These are phyloP conservation scores for Parambassis ranga DNA, from an alignment of 2,797 vertebrate genomes.

Conservation along the genomic window DNA sequence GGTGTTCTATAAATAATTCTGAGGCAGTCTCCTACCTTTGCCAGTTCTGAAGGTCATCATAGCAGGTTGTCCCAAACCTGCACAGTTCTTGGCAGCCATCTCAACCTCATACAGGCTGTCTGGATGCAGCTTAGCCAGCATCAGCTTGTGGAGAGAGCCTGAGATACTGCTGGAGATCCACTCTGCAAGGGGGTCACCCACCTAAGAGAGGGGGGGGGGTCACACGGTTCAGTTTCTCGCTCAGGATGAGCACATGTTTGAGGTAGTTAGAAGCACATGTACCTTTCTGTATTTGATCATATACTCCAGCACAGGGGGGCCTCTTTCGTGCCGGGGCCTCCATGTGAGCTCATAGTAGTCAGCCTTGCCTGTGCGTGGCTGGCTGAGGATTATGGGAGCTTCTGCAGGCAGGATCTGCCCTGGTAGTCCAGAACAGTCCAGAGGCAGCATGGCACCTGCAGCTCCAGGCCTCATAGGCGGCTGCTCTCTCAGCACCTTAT, in stretches of 20 bases:
- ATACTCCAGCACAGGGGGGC: slow-evolving; percentile 88
- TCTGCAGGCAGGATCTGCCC: slow-evolving; percentile 84
- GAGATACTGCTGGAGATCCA: slow-evolving; percentile 88
- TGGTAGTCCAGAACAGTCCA: slow-evolving; percentile 80
- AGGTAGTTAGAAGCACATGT: too few species aligned
- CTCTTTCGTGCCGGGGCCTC: slow-evolving; percentile 88
- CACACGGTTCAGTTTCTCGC: neutral
- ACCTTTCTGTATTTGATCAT: slow-evolving; percentile 96
- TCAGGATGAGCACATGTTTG: neutral
- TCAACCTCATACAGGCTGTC: slow-evolving; percentile 97
- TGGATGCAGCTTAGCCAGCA: slow-evolving; percentile 88
- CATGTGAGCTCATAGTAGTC: slow-evolving; percentile 95
- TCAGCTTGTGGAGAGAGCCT: slow-evolving; percentile 87
- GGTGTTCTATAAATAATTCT: too few species aligned
- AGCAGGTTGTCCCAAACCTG: slow-evolving; percentile 91
- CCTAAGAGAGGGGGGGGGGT: slow-evolving; percentile 72
- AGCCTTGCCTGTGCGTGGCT: slow-evolving; percentile 90
- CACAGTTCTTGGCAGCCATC: slow-evolving; percentile 94
- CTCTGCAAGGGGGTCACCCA: slow-evolving; percentile 82
- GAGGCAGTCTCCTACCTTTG: slow-evolving; percentile 63
- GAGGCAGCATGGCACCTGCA: slow-evolving; percentile 62
- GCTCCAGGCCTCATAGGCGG: slow-evolving; percentile 69
- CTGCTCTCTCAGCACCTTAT: slow-evolving; percentile 81
- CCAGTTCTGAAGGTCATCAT: slow-evolving; percentile 99
- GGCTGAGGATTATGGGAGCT: slow-evolving; percentile 94